phyloP scores from a whole-genome alignment of 2,888 invertebrate genomes.

The Griposia aprilina region DNA sequence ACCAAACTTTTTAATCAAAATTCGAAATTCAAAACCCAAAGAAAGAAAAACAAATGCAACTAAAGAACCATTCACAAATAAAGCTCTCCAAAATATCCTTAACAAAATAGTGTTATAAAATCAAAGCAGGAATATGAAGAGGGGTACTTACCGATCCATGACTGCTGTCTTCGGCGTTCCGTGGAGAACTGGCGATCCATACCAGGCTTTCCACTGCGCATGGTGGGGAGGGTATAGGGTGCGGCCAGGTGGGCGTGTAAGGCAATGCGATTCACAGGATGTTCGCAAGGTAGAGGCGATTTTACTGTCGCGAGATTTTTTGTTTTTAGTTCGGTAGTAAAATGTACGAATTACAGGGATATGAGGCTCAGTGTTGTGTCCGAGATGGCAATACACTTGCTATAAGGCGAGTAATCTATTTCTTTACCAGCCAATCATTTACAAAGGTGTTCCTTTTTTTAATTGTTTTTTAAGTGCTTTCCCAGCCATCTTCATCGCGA shows the following conservation, averaged over 20 bases:
- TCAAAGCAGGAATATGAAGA: background rate
- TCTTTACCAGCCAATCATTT: background rate
- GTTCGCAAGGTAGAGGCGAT: constrained; percentile 8
- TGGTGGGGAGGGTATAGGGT: constrained; percentile 74
- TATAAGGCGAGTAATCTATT: background rate
- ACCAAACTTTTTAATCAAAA: background rate
- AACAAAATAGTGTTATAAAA: constrained; percentile 21
- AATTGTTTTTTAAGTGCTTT: background rate
- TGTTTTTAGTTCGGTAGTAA: too few relatives aligned
- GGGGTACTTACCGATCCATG: constrained; percentile 76
- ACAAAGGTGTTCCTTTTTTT: background rate
- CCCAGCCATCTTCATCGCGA: too few relatives aligned
- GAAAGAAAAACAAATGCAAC: background rate
- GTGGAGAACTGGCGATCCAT: constrained; percentile 77
- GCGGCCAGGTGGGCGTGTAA: constrained; percentile 60
- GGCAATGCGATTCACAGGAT: constrained; percentile 47
- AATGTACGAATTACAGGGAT: background rate
- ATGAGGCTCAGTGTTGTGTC: background rate
- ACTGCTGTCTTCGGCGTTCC: constrained; percentile 60
- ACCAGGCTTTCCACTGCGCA: constrained; percentile 79
- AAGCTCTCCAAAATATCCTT: constrained; percentile 3
- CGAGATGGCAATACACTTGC: too few relatives aligned
- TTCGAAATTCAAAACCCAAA: constrained; percentile 13
- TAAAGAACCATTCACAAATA: constrained; percentile 31
- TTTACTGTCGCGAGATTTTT: constrained; percentile 15